Conservation (phyloP, 1,140 invertebrate species). For the Globodera ellingtonae region DNA sequence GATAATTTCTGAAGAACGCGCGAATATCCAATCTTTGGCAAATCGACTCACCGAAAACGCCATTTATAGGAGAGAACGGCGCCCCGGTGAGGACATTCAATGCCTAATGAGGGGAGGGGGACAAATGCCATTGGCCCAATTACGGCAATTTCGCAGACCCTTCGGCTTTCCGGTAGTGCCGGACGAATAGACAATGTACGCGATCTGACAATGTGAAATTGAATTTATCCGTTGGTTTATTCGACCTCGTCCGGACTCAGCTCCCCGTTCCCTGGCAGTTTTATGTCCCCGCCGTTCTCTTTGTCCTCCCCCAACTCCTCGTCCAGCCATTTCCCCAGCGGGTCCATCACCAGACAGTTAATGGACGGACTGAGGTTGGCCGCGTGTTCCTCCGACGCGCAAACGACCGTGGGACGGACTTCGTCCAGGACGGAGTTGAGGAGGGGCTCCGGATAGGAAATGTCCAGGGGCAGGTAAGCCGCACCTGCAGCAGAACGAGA, state of each 20-base stretch:
- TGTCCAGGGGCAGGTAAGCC: constrained; percentile 68
- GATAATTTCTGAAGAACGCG: constrained; percentile 65
- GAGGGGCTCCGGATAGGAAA: constrained; percentile 67
- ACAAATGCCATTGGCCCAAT: neutral
- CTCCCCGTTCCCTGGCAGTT: neutral
- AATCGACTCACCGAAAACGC: constrained; percentile 51
- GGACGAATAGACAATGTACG: constrained; percentile 67
- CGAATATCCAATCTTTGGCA: constrained; percentile 47
- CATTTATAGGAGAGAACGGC: constrained; percentile 68
- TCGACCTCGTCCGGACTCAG: constrained; percentile 6
- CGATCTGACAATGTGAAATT: constrained; percentile 48
- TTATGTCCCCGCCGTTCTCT: neutral
- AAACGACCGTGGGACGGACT: constrained; percentile 64
- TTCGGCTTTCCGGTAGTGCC: constrained; percentile 71
- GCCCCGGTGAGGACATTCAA: constrained; percentile 68
- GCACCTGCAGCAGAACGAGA: constrained; percentile 57
- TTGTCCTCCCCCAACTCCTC: neutral
- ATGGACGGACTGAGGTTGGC: neutral
- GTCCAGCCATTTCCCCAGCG: constrained; percentile 25
- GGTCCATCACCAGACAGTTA: constrained; percentile 25
- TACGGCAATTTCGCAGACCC: constrained; percentile 47
- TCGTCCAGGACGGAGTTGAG: constrained; percentile 66
- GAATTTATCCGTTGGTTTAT: constrained; percentile 60
- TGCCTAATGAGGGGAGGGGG: constrained; percentile 46
- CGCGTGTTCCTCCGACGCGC: constrained; percentile 58